Evolutionary conservation across 2,888 invertebrate species (phyloP).

Genomic region (Timema podura): DNA sequence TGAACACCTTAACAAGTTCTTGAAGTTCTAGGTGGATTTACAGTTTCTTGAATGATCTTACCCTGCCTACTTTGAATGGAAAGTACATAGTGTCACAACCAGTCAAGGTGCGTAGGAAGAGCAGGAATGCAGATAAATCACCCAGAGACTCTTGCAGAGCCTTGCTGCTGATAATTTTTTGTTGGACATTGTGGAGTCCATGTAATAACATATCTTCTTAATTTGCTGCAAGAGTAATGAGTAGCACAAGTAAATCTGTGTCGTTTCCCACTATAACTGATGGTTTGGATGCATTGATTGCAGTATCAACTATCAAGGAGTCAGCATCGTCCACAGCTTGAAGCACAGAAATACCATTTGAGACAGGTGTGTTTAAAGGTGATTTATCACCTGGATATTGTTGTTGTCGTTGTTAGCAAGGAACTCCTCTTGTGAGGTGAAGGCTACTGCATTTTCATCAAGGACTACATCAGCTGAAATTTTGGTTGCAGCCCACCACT

Average conservation of each 20-base stretch:
- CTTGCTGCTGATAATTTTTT: background rate
- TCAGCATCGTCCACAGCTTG: background rate
- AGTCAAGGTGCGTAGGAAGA: conserved; percentile 1
- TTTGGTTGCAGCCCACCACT: background rate
- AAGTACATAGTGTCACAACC: no score
- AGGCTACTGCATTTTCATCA: background rate
- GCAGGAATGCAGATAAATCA: background rate
- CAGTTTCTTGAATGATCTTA: no score
- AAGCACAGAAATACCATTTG: background rate
- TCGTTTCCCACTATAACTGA: background rate
- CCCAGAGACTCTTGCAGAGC: background rate
- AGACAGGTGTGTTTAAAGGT: background rate
- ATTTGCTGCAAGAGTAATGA: background rate
- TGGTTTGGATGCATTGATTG: background rate
- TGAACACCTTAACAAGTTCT: no score
- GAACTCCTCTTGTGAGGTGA: background rate
- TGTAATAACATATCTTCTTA: background rate
- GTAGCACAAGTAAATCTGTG: background rate
- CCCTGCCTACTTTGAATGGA: no score
- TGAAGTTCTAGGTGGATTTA: no score
- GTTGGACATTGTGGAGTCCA: background rate
- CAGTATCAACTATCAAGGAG: background rate
- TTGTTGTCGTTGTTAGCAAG: no score
- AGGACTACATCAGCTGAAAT: background rate
- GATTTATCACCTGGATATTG: background rate